phyloP scores from a whole-genome alignment of 2,797 vertebrate species.

The Poecilia picta region DNA sequence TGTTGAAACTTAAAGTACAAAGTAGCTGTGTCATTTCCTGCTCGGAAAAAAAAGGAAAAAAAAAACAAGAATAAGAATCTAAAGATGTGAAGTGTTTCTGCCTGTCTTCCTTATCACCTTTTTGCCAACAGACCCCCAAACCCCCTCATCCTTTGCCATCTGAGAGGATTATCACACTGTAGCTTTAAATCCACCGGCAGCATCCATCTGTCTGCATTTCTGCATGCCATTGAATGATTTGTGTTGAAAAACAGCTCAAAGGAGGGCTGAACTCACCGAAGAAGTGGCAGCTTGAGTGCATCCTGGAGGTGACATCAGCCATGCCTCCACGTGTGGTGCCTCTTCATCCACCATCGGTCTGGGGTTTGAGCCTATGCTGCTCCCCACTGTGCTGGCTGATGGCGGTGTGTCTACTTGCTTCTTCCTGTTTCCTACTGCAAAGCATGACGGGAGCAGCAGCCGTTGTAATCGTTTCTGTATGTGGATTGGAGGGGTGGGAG shows the following conservation, averaged over 20 bases:
- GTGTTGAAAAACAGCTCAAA: neutral
- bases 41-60: neutral
- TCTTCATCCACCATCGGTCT: conserved; percentile 45
- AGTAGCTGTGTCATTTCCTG: conserved; percentile 3
- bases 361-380: conserved; percentile 1
- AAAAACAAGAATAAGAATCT: neutral
- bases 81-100: neutral
- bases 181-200: conserved; percentile 65
- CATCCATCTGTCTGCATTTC: conserved; percentile 38
- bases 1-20: neutral
- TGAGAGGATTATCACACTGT: conserved; percentile 39
- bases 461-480: conserved; percentile 3
- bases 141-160: neutral
- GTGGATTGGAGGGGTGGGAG: conserved; percentile 38
- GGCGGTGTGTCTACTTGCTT: conserved; percentile 16
- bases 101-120: neutral
- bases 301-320: conserved; percentile 35
- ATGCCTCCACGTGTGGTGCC: conserved; percentile 40
- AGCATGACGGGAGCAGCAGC: conserved; percentile 69
- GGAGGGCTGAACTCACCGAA: conserved; percentile 60
- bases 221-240: conserved; percentile 4
- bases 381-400: conserved; percentile 29
- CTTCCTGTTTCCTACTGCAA: conserved; percentile 72
- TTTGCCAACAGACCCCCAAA: neutral
- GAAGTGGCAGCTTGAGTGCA: conserved; percentile 30